These are phyloP conservation scores for Ectropis grisescens DNA, from an alignment of 1,140 invertebrate genomes.

Conservation along the genomic window DNA sequence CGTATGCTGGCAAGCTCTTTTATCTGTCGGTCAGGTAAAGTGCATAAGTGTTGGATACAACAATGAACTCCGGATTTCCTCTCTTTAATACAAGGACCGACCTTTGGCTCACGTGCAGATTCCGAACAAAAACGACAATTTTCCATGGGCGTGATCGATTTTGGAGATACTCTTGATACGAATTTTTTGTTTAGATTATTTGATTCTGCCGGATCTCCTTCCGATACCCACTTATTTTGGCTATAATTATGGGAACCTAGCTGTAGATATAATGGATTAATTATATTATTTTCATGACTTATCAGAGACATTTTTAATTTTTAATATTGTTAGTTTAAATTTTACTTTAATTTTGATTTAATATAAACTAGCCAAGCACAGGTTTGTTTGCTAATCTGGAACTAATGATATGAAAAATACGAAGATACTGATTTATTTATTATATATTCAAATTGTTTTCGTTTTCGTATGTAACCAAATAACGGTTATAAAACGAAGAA, in stretches of 20 bases:
- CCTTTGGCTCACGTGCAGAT: conserved; percentile 63
- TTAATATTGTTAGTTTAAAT: too few relatives aligned
- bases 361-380: too few relatives aligned
- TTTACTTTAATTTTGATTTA: too few relatives aligned
- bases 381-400: too few relatives aligned
- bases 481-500: too few relatives aligned
- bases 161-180: conserved; percentile 51
- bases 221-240: too few relatives aligned
- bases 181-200: conserved; percentile 8
- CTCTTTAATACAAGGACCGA: conserved; percentile 57
- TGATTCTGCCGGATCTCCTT: background rate
- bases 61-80: conserved; percentile 65
- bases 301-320: too few relatives aligned
- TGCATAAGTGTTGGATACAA: conserved; percentile 50
- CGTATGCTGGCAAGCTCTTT: conserved; percentile 33
- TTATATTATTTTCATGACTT: too few relatives aligned
- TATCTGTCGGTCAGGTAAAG: conserved; percentile 61
- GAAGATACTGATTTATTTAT: too few relatives aligned
- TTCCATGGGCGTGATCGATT: conserved; percentile 65
- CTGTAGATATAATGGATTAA: conserved; percentile 1
- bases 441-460: too few relatives aligned
- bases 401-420: too few relatives aligned
- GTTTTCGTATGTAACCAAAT: too few relatives aligned
- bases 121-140: conserved; percentile 50
- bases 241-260: conserved; percentile 4